A percentile compares a stretch with the other conserved stretches of the same genome.
phyloP scores from a whole-genome alignment of 92 coral and sea anemone genomes.

The Siderastrea radians region DNA sequence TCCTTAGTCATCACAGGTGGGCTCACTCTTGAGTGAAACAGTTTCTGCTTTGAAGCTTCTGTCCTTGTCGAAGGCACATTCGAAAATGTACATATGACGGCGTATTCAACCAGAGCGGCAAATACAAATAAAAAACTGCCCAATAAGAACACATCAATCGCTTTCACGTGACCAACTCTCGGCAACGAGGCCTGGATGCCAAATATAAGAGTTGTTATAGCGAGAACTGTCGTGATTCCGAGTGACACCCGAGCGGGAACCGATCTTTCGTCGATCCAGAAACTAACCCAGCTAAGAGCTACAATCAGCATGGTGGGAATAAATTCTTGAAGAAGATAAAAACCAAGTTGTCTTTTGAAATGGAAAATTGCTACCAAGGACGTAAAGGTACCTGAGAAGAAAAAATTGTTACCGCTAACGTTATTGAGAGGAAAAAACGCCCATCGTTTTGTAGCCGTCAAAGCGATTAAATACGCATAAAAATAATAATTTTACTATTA shows the following conservation, averaged over 20 bases:
- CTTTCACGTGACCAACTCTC: conserved; percentile 75
- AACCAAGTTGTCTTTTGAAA: conserved; percentile 51
- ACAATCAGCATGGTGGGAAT: conserved; percentile 65
- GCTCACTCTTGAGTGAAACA: too few species aligned
- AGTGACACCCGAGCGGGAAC: conserved; percentile 81
- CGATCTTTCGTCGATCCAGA: conserved; percentile 82
- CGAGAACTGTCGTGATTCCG: conserved; percentile 79
- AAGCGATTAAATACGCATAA: too few species aligned
- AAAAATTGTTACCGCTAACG: not conserved
- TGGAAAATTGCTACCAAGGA: conserved; percentile 41
- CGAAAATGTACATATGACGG: conserved; percentile 51
- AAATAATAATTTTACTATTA: too few species aligned
- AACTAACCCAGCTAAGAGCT: conserved; percentile 72
- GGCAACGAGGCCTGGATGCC: conserved; percentile 68
- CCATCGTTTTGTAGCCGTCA: too few species aligned
- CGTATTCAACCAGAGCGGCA: conserved; percentile 66
- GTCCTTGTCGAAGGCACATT: not conserved
- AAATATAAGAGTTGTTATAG: conserved; percentile 71
- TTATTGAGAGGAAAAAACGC: too few species aligned
- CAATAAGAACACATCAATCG: conserved; percentile 59
- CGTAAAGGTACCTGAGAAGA: conserved; percentile 39
- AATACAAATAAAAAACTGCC: conserved; percentile 73
- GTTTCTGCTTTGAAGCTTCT: not conserved
- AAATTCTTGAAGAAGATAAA: conserved; percentile 65
- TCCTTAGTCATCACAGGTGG: not conserved